A percentile compares a stretch with the other conserved stretches of the same genome.
These are phyloP conservation scores for Watsonalla binaria DNA, from an alignment of 2,888 invertebrate species.

Conservation along the genomic window DNA sequence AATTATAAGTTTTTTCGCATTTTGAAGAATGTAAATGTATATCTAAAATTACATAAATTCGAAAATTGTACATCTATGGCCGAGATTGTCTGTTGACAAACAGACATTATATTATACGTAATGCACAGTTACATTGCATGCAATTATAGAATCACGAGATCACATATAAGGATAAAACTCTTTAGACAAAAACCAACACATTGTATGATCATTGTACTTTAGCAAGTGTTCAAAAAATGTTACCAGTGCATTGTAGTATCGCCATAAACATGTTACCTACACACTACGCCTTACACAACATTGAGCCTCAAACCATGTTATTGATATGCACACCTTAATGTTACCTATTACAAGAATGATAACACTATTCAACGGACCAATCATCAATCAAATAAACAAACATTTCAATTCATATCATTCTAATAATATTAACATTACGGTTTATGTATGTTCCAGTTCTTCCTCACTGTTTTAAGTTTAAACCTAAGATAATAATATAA, in stretches of 20 bases:
- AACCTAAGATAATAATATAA: slow-evolving; percentile 44
- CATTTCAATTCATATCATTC: slow-evolving; percentile 14
- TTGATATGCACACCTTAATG: slow-evolving; percentile 53
- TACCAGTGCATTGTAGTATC: slow-evolving; percentile 38
- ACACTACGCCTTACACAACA: slow-evolving; percentile 45
- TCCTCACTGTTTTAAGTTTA: slow-evolving; percentile 30
- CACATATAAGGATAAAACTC: slow-evolving; percentile 64
- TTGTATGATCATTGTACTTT: slow-evolving; percentile 66
- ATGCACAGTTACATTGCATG: slow-evolving; percentile 50
- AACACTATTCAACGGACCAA: background rate
- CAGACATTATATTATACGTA: slow-evolving; percentile 34
- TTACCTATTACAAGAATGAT: slow-evolving; percentile 2
- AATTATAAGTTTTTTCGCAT: slow-evolving; percentile 23
- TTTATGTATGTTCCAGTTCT: slow-evolving; percentile 44
- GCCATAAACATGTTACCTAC: slow-evolving; percentile 36
- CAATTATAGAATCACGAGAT: slow-evolving; percentile 58
- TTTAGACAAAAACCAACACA: slow-evolving; percentile 59
- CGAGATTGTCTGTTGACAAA: slow-evolving; percentile 44
- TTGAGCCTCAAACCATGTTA: slow-evolving; percentile 51
- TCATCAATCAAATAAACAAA: slow-evolving; percentile 3
- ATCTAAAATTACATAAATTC: slow-evolving; percentile 70
- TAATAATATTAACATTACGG: slow-evolving; percentile 36
- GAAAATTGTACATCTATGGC: slow-evolving; percentile 49
- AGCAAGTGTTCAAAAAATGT: slow-evolving; percentile 69
- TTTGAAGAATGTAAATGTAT: slow-evolving; percentile 50